A percentile compares a stretch with the other conserved stretches of the same genome.
Conservation (phyloP, 1,140 invertebrate species). For the Euschistus heros region DNA sequence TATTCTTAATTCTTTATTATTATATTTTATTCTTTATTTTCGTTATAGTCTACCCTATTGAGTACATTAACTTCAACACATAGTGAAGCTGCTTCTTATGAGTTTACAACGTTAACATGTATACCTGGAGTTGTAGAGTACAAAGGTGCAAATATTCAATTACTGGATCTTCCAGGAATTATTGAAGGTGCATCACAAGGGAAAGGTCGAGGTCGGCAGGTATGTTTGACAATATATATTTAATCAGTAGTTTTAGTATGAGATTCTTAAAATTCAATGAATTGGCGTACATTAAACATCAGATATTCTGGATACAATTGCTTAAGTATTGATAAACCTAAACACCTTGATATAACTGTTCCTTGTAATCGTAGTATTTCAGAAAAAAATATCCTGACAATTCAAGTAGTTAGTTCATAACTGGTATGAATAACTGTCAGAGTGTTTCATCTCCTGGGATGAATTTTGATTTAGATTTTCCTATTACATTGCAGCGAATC, state of each 20-base stretch:
- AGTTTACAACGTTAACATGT: slow-evolving; percentile 98
- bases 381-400: too few species aligned
- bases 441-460: too few species aligned
- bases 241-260: too few species aligned
- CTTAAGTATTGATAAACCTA: too few species aligned
- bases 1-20: neutral
- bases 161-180: slow-evolving; percentile 92
- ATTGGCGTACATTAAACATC: too few species aligned
- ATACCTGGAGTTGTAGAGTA: slow-evolving; percentile 98
- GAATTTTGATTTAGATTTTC: neutral
- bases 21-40: slow-evolving; percentile 13
- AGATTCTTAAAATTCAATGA: too few species aligned
- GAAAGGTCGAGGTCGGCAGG: slow-evolving; percentile 73
- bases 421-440: too few species aligned
- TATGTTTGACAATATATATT: slow-evolving; percentile 29
- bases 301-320: too few species aligned
- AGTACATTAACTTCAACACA: slow-evolving; percentile 89
- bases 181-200: slow-evolving; percentile 90
- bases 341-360: too few species aligned
- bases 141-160: slow-evolving; percentile 95
- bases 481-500: too few species aligned
- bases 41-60: slow-evolving; percentile 72
- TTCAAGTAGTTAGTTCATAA: too few species aligned
- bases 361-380: too few species aligned
- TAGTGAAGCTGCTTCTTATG: slow-evolving; percentile 93